Evolutionary conservation across 2,113 vertebrate genomes (phyloP), one percentile per base, ranked within the genome.

Genomic region (Montifringilla adamsi): DNA sequence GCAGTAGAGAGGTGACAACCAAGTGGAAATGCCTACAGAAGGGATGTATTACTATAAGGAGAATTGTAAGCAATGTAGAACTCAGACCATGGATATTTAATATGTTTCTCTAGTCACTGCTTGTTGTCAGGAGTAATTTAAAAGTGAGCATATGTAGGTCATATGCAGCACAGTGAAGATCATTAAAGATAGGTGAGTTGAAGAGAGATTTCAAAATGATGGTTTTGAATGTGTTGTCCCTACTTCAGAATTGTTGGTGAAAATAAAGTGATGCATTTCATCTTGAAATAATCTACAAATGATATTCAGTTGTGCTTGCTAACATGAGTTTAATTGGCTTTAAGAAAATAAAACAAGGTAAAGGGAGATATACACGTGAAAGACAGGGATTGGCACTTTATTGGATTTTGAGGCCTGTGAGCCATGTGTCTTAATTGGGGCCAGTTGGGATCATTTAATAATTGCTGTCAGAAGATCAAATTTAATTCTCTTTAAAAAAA

Each of bases 381-480:
- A 90, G 90, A 80, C 89, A 96, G 88, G 91, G 83, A 94, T 95
- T 97, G 97, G 96, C 95, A 95, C 95, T 97, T 97, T 97, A 96
- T 96, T 98, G 94, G 97, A 97, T 98, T 97, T 98, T 96, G 98
- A 98, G 98, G 98, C 98, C 97, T 96, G 93, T 98, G 98, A 99
- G 98, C 98, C 96, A 97, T 98, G 97, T 98, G 98, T 98, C 98
- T 98, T 99, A 99, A 99, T 99, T 99, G 98, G 98, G 99, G 98
- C 98, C 99, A 99, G 98, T 98, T 99, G 99, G 99, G 98, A 99
- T 98, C 98, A 98, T 99, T 99, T 99, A 99, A 99, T 99, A 99
- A 99, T 99, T 99, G 99, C 99, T 99, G 99, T 99, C 99, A 99
- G 98, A 99, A 99, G 99, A 99, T 99, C 99, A 99, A 98, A 99